Conservation (phyloP, 2,888 invertebrate genomes). For the Diachrysia chrysitis region DNA sequence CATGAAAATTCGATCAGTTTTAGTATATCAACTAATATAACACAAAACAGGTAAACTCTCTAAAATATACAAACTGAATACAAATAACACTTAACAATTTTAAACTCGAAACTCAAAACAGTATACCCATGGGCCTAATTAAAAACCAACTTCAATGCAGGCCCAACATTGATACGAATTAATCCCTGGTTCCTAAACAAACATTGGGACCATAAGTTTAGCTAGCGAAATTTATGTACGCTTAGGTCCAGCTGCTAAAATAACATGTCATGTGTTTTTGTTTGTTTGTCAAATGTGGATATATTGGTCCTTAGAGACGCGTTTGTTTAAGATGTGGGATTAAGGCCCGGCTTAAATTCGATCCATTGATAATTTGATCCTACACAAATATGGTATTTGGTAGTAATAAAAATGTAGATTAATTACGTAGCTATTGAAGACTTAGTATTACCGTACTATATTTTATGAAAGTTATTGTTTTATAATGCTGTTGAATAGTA, state of each 20-base stretch:
- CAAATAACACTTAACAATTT: conserved; percentile 6
- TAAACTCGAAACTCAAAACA: conserved; percentile 26
- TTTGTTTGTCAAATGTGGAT: conserved; percentile 35
- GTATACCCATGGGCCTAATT: conserved; percentile 51
- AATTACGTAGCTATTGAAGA: too few species aligned
- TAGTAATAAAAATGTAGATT: not conserved
- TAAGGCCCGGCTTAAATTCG: not conserved
- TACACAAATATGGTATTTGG: not conserved
- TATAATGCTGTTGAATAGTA: too few species aligned
- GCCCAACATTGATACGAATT: conserved; percentile 56
- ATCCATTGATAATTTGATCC: conserved; percentile 1
- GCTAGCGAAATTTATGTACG: conserved; percentile 38
- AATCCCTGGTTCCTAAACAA: conserved; percentile 55
- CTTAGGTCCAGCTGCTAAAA: conserved; percentile 21
- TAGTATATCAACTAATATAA: not conserved
- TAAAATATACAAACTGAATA: conserved; percentile 8
- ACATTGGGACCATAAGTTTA: conserved; percentile 47
- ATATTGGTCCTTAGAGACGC: conserved; percentile 3
- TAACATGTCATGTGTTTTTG: conserved; percentile 33
- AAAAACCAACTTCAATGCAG: conserved; percentile 42
- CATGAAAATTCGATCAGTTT: not conserved
- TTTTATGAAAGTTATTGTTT: too few species aligned
- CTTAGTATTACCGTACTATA: too few species aligned
- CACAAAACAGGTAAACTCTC: not conserved
- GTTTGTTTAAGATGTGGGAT: conserved; percentile 1